Conservation (phyloP, 2,888 invertebrate species). For the Himalopsyche anomala region DNA sequence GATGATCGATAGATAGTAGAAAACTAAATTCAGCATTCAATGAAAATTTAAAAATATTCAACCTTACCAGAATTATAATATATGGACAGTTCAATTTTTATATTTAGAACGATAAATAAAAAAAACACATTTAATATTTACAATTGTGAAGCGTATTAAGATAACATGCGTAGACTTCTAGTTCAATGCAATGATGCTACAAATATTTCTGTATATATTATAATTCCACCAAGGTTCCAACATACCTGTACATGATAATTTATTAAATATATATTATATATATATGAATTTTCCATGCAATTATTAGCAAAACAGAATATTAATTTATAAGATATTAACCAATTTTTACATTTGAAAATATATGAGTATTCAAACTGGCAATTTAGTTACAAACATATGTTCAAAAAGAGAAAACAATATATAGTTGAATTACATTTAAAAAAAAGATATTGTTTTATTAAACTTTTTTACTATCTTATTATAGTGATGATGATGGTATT, state of each 20-base stretch:
- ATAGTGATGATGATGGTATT: no score
- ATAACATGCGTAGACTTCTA: background rate
- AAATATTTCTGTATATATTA: constrained; percentile 2
- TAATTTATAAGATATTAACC: no score
- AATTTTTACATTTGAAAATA: no score
- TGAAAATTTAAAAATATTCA: background rate
- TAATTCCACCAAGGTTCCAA: background rate
- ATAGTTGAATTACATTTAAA: no score
- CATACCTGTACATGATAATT: constrained; percentile 20
- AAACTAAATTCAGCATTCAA: background rate
- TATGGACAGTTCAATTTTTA: background rate
- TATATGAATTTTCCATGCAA: background rate
- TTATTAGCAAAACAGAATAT: background rate
- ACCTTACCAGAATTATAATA: background rate
- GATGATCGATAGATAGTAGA: constrained; percentile 1
- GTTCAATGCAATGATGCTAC: constrained; percentile 1
- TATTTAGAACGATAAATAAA: background rate
- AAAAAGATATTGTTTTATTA: no score
- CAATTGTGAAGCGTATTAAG: background rate
- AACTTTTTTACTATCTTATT: no score
- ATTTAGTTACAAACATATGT: no score
- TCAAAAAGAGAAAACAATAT: no score
- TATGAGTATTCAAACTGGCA: no score
- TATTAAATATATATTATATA: background rate
- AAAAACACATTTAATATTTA: background rate